Conservation (phyloP, 2,888 invertebrate species). For the Hypomecis punctinalis region DNA sequence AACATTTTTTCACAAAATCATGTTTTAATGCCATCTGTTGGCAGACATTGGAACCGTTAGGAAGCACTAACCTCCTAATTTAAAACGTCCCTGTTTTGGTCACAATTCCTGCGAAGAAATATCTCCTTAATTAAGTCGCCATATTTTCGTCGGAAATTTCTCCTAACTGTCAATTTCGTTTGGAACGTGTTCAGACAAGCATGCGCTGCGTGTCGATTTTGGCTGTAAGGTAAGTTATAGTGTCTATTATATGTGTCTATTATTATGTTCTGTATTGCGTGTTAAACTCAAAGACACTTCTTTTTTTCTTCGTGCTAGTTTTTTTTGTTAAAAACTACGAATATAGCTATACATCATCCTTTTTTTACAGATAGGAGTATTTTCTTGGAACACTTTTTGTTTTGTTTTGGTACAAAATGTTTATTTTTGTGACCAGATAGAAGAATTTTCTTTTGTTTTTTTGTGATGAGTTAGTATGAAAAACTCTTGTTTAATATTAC, state of each 20-base stretch:
- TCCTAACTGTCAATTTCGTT: too few relatives aligned
- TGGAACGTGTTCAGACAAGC: too few relatives aligned
- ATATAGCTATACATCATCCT: constrained; percentile 2
- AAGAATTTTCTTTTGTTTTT: constrained; percentile 6
- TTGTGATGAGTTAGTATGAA: constrained; percentile 4
- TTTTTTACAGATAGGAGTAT: constrained; percentile 6
- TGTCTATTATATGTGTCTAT: background rate
- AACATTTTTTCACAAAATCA: too few relatives aligned
- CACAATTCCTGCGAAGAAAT: too few relatives aligned
- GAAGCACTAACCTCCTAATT: too few relatives aligned
- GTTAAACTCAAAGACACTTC: background rate
- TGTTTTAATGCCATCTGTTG: too few relatives aligned
- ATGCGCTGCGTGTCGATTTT: too few relatives aligned
- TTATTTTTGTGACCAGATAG: constrained; percentile 6
- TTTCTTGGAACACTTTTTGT: constrained; percentile 9
- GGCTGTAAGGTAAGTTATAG: too few relatives aligned
- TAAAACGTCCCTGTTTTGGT: too few relatives aligned
- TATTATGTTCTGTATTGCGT: background rate
- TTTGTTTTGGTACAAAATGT: constrained; percentile 2
- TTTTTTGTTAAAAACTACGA: constrained; percentile 5
- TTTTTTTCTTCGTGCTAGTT: background rate
- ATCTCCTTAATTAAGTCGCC: too few relatives aligned
- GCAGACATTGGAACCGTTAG: too few relatives aligned
- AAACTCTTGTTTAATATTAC: constrained; percentile 5
- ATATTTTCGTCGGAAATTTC: too few relatives aligned